phyloP scores from a whole-genome alignment of 2,888 invertebrate species.

The Ametastegia equiseti region DNA sequence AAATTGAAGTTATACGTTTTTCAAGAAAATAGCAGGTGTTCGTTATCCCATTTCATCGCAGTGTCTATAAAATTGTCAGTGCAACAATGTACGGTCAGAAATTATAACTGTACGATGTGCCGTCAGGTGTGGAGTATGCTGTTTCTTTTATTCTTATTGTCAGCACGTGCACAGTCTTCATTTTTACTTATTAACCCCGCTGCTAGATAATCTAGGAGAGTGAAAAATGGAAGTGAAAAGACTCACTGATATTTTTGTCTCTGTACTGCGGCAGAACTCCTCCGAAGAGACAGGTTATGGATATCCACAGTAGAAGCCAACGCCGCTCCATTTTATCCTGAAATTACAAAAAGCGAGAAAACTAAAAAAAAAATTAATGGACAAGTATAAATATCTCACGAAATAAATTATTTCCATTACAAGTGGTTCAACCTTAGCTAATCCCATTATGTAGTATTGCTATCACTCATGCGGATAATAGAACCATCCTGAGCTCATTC shows the following conservation, averaged over 20 bases:
- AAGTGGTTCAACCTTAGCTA: background rate
- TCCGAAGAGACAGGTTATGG: conserved; percentile 58
- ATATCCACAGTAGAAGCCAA: conserved; percentile 58
- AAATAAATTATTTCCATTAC: conserved; percentile 5
- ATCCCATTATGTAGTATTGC: conserved; percentile 9
- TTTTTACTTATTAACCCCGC: background rate
- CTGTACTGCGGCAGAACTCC: conserved; percentile 63
- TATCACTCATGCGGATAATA: background rate
- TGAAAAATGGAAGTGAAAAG: conserved; percentile 11
- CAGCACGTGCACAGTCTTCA: background rate
- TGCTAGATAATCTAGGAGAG: conserved; percentile 3
- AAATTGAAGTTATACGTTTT: background rate
- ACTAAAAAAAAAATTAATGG: background rate
- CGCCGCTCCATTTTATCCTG: conserved; percentile 56
- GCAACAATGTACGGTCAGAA: background rate
- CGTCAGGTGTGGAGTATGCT: background rate
- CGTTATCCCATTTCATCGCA: background rate
- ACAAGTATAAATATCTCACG: background rate
- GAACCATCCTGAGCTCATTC: background rate
- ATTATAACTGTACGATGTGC: background rate
- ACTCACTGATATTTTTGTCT: conserved; percentile 68
- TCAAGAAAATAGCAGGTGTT: background rate
- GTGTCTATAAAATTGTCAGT: background rate
- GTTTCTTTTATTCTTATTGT: background rate
- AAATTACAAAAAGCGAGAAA: conserved; percentile 51